A percentile compares a stretch with the other conserved stretches of the same genome.
phyloP scores from a whole-genome alignment of 2,797 vertebrate species.

The Podargus strigoides region DNA sequence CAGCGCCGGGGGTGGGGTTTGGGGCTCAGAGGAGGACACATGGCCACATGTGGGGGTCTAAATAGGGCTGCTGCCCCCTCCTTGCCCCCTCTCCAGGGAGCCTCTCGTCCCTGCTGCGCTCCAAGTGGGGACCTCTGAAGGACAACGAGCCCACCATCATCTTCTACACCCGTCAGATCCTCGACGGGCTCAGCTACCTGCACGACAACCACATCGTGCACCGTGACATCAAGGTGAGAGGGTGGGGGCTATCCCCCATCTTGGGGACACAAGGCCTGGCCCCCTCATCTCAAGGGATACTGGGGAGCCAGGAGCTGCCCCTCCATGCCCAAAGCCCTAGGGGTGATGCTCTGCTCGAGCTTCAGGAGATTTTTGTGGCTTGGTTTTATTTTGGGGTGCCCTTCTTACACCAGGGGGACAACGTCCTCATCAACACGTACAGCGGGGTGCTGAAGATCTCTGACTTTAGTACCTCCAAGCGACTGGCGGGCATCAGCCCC shows the following conservation, averaged over 20 bases:
- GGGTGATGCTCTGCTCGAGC: background rate
- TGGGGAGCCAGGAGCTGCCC: background rate
- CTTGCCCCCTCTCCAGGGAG: slow-evolving; percentile 74
- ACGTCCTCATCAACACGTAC: slow-evolving; percentile 91
- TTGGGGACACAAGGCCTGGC: background rate
- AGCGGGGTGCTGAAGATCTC: slow-evolving; percentile 93
- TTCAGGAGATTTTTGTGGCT: background rate
- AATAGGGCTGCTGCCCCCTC: background rate
- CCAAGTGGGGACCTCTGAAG: slow-evolving; percentile 93
- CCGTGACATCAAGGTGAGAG: slow-evolving; percentile 87
- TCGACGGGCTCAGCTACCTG: slow-evolving; percentile 87
- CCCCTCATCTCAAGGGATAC: background rate
- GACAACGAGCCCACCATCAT: slow-evolving; percentile 89
- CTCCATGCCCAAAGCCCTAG: background rate
- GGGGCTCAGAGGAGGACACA: too few relatives aligned
- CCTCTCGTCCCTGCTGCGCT: slow-evolving; percentile 86
- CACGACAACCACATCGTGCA: slow-evolving; percentile 93
- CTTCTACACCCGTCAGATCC: slow-evolving; percentile 92
- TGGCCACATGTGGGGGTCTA: background rate
- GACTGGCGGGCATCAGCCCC: slow-evolving; percentile 90
- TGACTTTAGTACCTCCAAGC: slow-evolving; percentile 91
- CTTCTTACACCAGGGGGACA: slow-evolving; percentile 81
- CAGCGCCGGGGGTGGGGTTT: background rate
- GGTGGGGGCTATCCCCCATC: background rate
- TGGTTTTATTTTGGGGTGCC: background rate